Percentiles rank a stretch among this genome's conserved stretches.
phyloP scores from a whole-genome alignment of 2,888 invertebrate genomes.

The Epinotia bilunana region DNA sequence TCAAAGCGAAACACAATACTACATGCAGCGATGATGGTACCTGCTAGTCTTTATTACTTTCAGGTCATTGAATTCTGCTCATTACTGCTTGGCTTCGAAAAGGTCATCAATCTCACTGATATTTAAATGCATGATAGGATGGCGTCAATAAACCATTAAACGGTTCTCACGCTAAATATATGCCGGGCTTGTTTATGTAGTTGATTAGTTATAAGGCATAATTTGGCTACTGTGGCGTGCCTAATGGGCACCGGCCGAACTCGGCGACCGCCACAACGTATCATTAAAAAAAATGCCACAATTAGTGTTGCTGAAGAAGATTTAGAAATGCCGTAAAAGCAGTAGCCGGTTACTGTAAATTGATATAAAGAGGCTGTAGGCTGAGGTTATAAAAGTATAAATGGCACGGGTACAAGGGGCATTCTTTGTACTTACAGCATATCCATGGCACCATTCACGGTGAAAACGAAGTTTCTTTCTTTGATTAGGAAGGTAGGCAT shows the following conservation, averaged over 20 bases:
- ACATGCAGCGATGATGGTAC: too few species aligned
- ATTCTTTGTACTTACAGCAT: too few species aligned
- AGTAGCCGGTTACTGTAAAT: not conserved
- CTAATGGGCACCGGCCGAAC: conserved; percentile 42
- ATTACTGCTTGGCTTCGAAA: not conserved
- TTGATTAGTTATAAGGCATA: conserved; percentile 43
- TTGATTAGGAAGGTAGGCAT: not conserved
- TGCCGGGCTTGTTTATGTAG: conserved; percentile 18
- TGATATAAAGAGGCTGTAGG: not conserved
- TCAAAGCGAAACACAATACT: too few species aligned
- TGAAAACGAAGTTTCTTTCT: not conserved
- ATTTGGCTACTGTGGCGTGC: conserved; percentile 44
- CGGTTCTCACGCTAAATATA: conserved; percentile 37
- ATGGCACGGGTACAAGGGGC: not conserved
- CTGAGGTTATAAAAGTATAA: not conserved
- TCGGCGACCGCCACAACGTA: conserved; percentile 35
- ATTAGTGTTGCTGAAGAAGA: conserved; percentile 8
- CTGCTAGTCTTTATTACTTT: too few species aligned
- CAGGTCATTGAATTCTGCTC: too few species aligned
- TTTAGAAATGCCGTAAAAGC: conserved; percentile 25
- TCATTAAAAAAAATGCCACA: conserved; percentile 39
- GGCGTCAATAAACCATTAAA: conserved; percentile 9
- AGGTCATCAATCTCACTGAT: not conserved
- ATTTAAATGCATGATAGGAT: not conserved
- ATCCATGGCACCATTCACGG: too few species aligned